Conservation (phyloP, 2,113 vertebrate species). For the Oryctolagus cuniculus region DNA sequence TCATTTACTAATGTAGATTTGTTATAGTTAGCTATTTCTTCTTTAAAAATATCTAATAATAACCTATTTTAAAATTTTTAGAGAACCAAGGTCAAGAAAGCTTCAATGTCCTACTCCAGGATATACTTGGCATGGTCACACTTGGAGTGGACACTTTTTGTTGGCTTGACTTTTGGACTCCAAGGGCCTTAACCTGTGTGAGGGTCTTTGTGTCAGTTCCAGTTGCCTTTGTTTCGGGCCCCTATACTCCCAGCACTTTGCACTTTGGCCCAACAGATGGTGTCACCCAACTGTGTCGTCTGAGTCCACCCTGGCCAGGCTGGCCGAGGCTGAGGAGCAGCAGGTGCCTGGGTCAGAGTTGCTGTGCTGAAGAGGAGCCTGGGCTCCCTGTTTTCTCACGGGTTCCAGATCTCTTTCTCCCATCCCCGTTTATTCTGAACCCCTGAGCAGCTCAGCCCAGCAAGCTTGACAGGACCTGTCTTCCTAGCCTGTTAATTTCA, state of each 20-base stretch:
- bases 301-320: fast-evolving
- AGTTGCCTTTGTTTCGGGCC: background rate
- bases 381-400: background rate
- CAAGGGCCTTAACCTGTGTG: background rate
- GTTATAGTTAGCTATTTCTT: background rate
- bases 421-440: background rate
- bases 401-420: background rate
- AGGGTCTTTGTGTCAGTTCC: background rate
- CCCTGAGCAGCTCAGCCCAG: constrained; percentile 52
- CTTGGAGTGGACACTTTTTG: background rate
- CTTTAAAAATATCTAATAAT: background rate
- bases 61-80: background rate
- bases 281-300: background rate
- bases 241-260: background rate
- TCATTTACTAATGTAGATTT: constrained; percentile 1
- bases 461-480: constrained; percentile 70
- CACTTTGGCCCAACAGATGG: background rate
- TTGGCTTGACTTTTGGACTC: background rate
- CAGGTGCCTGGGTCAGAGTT: background rate
- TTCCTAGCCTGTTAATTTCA: constrained; percentile 80
- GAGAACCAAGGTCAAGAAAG: background rate
- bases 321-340: background rate
- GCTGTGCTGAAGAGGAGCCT: too few relatives aligned
- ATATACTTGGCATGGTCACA: background rate
- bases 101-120: background rate